These are phyloP conservation scores for Miltochrista miniata DNA, from an alignment of 2,888 invertebrate genomes.

Conservation along the genomic window DNA sequence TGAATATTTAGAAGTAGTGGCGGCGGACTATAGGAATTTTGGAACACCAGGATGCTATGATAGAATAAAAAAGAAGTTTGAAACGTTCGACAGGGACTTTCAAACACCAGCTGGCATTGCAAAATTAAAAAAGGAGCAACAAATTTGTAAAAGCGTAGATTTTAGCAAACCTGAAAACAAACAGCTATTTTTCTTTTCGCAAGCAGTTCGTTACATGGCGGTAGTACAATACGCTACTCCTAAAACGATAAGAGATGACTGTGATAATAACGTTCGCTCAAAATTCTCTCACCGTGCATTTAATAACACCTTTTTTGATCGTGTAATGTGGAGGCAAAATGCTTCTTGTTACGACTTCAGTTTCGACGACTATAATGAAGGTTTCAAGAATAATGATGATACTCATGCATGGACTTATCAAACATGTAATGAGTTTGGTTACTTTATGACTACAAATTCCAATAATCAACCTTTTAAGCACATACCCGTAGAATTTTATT, in stretches of 20 bases:
- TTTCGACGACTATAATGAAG: no score
- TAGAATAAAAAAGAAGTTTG: slow-evolving; percentile 52
- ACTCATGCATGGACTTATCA: slow-evolving; percentile 56
- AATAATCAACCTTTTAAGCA: slow-evolving; percentile 81
- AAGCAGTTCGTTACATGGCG: slow-evolving; percentile 51
- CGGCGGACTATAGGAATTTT: slow-evolving; percentile 60
- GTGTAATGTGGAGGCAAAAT: no score
- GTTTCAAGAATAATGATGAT: no score
- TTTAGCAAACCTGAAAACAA: slow-evolving; percentile 56
- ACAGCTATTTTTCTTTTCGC: slow-evolving; percentile 59
- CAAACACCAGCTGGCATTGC: slow-evolving; percentile 54
- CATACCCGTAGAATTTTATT: slow-evolving; percentile 64
- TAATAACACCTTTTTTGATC: no score
- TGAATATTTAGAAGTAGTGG: slow-evolving; percentile 69
- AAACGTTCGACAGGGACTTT: slow-evolving; percentile 53
- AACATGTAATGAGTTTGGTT: slow-evolving; percentile 91
- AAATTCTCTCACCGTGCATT: no score
- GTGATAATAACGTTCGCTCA: slow-evolving; percentile 16
- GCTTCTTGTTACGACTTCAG: no score
- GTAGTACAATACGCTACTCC: slow-evolving; percentile 61
- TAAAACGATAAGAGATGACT: slow-evolving; percentile 49
- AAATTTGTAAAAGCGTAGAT: slow-evolving; percentile 60
- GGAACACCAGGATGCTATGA: slow-evolving; percentile 56
- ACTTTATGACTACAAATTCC: slow-evolving; percentile 85
- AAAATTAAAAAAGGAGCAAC: slow-evolving; percentile 58